Percentiles rank a stretch among this genome's conserved stretches.
Evolutionary conservation across 2,113 vertebrate species (phyloP).

Genomic region (Caracal caracal): DNA sequence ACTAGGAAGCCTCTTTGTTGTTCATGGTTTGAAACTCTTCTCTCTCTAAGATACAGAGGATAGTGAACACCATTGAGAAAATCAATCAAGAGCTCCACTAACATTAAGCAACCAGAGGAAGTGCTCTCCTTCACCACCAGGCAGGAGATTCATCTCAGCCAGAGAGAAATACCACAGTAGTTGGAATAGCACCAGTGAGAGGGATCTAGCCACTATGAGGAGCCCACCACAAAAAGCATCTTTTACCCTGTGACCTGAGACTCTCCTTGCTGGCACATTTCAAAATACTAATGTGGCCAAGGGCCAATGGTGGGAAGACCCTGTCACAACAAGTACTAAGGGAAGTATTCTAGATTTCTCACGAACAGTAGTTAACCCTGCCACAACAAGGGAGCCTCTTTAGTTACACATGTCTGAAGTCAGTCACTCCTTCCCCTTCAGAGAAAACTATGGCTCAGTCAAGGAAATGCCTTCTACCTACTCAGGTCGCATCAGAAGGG

Average conservation of each 20-base stretch:
- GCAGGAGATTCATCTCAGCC: not conserved
- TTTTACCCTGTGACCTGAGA: not conserved
- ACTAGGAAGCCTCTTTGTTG: not conserved
- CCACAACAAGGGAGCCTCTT: not conserved
- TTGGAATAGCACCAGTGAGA: not conserved
- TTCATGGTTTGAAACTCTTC: not conserved
- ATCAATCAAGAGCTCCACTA: not conserved
- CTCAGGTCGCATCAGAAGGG: not conserved
- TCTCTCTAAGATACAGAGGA: not conserved
- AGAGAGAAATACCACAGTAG: not conserved
- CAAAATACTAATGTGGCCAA: not conserved
- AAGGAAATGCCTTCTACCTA: not conserved
- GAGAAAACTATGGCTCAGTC: not conserved
- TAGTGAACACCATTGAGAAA: not conserved
- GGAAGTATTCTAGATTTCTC: not conserved
- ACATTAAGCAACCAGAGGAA: not conserved
- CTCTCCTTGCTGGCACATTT: not conserved
- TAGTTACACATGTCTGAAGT: not conserved
- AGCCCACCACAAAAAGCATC: not conserved
- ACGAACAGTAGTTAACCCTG: not conserved
- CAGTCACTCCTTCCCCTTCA: not conserved
- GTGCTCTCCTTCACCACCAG: not conserved
- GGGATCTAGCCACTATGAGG: not conserved
- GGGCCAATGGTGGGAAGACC: not conserved
- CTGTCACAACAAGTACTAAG: not conserved